Evolutionary conservation across 2,888 invertebrate species (phyloP).

Genomic region (Cancer borealis): DNA sequence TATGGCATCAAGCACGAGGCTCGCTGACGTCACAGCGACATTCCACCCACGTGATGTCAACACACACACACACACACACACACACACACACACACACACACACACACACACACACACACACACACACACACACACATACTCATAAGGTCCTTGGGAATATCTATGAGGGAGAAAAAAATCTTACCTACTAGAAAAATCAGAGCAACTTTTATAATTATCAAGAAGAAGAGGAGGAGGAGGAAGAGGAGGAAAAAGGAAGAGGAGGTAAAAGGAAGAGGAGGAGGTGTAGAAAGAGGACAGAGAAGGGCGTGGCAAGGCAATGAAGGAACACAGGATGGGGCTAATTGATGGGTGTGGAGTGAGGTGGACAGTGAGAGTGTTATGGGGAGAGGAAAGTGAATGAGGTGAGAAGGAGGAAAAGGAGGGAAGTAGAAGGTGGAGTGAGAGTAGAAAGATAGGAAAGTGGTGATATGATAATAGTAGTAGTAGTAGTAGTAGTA

Average conservation of each 20-base stretch:
- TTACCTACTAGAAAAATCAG: neutral
- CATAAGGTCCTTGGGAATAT: neutral
- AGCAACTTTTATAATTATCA: neutral
- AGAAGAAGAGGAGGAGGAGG: neutral
- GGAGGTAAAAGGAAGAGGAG: neutral
- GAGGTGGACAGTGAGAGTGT: neutral
- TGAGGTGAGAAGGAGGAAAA: neutral
- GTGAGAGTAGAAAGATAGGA: neutral
- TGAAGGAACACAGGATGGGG: constrained; percentile 34
- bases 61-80: constrained; percentile 30
- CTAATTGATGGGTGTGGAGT: constrained; percentile 34
- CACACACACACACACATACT: neutral
- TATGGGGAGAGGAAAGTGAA: constrained; percentile 37
- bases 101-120: neutral
- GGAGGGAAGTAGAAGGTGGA: neutral
- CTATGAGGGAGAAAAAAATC: too few species aligned
- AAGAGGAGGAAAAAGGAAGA: neutral
- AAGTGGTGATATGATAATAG: neutral
- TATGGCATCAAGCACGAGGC: constrained; percentile 20
- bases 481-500: neutral
- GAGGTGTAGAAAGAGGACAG: constrained; percentile 1
- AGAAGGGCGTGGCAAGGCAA: constrained; percentile 10
- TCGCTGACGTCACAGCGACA: constrained; percentile 27
- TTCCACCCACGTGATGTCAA: constrained; percentile 43
- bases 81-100: constrained; percentile 38